Percentiles rank a stretch among this genome's conserved stretches.
phyloP scores from a whole-genome alignment of 2,888 invertebrate species.

The Lasioglossum figueresi region DNA sequence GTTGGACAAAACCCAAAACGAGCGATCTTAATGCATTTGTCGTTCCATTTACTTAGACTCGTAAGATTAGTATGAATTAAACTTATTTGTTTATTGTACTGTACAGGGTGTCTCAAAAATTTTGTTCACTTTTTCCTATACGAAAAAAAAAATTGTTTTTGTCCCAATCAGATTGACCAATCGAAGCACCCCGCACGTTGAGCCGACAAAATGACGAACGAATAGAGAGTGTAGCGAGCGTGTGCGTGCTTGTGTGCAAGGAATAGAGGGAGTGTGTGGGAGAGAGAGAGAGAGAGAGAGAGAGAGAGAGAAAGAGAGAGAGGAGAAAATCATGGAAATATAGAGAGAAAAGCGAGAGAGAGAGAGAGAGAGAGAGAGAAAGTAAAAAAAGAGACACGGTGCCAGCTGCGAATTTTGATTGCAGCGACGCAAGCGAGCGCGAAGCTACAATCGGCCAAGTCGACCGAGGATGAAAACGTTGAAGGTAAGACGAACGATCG shows the following conservation, averaged over 20 bases:
- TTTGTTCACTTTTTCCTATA: no score
- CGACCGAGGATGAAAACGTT: conserved; percentile 83
- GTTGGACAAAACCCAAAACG: background rate
- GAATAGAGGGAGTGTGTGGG: background rate
- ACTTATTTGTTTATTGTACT: no score
- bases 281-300: background rate
- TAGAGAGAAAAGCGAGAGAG: conserved; percentile 21
- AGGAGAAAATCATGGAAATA: background rate
- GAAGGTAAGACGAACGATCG: conserved; percentile 81
- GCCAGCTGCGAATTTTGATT: conserved; percentile 83
- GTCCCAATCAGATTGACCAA: background rate
- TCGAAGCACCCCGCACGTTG: background rate
- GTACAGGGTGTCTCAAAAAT: no score
- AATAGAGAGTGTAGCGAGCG: background rate
- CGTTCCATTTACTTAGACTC: background rate
- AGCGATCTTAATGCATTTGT: background rate
- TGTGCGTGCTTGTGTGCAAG: background rate
- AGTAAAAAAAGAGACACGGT: conserved; percentile 65
- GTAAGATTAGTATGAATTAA: no score
- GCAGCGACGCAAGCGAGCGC: conserved; percentile 83
- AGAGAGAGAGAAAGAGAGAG: background rate
- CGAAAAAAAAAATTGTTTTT: no score
- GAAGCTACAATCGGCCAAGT: conserved; percentile 84
- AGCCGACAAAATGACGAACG: background rate
- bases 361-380: background rate